Conservation (phyloP, 2,797 vertebrate genomes). For the Pitangus sulphuratus region DNA sequence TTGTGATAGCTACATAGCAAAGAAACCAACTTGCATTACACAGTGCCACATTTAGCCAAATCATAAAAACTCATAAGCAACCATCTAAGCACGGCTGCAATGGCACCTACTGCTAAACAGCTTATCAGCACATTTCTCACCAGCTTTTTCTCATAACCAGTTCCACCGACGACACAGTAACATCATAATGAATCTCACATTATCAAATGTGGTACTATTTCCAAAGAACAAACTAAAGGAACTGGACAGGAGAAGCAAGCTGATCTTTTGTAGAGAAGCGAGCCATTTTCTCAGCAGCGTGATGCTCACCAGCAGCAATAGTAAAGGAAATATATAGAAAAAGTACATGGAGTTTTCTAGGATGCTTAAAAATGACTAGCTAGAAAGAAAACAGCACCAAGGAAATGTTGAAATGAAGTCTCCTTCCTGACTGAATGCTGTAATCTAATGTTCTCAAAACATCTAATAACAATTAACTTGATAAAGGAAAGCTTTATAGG, state of each 20-base stretch:
- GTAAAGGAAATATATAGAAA: slow-evolving; percentile 71
- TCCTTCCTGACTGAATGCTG: slow-evolving; percentile 1
- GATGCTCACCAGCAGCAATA: slow-evolving; percentile 51
- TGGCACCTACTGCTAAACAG: neutral
- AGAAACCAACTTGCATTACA: slow-evolving; percentile 32
- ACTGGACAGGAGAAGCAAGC: slow-evolving; percentile 44
- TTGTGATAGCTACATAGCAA: slow-evolving; percentile 13
- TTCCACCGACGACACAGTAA: neutral
- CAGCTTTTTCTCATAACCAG: slow-evolving; percentile 18
- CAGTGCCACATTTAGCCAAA: slow-evolving; percentile 30
- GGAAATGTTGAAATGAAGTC: neutral
- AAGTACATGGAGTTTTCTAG: slow-evolving; percentile 1
- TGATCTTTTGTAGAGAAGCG: slow-evolving; percentile 30
- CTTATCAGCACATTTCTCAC: neutral
- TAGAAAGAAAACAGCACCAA: slow-evolving; percentile 5
- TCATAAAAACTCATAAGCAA: neutral
- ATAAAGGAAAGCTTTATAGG: neutral
- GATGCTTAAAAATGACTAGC: neutral
- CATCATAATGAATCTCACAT: neutral
- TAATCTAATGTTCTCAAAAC: neutral
- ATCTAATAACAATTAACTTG: neutral
- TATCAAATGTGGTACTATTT: neutral
- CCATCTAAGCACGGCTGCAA: neutral
- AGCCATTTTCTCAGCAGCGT: slow-evolving; percentile 4
- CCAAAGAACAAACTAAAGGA: neutral